These are phyloP conservation scores for Petrocephalus zakoni DNA, from an alignment of 2,113 vertebrate genomes.

Conservation along the genomic window DNA sequence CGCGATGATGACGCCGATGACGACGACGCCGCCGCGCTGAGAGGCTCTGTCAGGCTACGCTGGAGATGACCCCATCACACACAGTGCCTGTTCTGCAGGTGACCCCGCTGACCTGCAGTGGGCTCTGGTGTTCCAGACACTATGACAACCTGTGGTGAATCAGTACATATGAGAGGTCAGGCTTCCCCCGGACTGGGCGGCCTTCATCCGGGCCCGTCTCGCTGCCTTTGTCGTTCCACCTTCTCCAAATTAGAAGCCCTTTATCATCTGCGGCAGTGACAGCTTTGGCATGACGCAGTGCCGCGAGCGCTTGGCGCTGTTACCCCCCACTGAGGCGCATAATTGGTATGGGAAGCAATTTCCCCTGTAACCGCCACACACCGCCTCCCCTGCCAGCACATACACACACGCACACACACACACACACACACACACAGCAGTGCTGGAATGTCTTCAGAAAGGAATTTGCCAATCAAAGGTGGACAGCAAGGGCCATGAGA, in stretches of 20 bases:
- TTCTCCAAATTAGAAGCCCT: neutral
- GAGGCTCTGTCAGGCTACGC: neutral
- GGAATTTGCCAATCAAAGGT: neutral
- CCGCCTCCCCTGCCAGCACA: neutral
- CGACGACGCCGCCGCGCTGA: neutral
- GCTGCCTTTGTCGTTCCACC: neutral
- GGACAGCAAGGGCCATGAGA: neutral
- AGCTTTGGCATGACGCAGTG: neutral
- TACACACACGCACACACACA: neutral
- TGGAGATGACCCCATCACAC: neutral
- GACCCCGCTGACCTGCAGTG: neutral
- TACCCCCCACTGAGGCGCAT: neutral
- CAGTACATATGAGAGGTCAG: neutral
- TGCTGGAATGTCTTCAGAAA: neutral
- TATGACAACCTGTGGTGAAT: neutral
- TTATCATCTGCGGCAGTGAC: neutral
- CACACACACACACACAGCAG: neutral
- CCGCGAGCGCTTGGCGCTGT: neutral
- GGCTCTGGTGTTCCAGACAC: neutral
- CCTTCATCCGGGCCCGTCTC: neutral
- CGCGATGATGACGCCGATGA: neutral
- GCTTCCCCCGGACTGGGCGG: neutral
- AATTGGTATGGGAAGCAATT: slow-evolving; percentile 5
- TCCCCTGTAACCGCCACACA: neutral
- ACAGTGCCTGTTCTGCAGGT: neutral